These are phyloP conservation scores for Eumacrocentrus americanus DNA, from an alignment of 2,888 invertebrate genomes.

Conservation along the genomic window DNA sequence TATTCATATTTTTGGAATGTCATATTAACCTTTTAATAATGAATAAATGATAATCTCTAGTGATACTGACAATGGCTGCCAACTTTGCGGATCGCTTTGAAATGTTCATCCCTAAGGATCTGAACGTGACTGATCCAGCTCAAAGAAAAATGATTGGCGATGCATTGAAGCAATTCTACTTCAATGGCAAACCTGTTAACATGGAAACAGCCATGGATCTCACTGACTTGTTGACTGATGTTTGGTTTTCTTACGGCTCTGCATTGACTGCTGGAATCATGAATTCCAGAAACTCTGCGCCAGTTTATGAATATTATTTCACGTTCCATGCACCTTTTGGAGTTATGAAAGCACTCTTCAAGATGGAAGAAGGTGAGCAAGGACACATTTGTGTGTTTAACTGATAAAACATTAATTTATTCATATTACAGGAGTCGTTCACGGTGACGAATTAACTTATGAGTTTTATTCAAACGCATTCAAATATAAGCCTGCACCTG, in stretches of 20 bases:
- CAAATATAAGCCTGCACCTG: constrained; percentile 54
- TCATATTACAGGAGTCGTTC: constrained; percentile 60
- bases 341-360: constrained; percentile 46
- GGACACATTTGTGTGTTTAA: not conserved
- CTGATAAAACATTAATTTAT: not conserved
- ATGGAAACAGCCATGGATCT: constrained; percentile 38
- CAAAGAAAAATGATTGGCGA: constrained; percentile 40
- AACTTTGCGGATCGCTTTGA: constrained; percentile 50
- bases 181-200: constrained; percentile 47
- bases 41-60: constrained; percentile 31
- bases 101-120: constrained; percentile 47
- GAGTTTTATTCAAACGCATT: constrained; percentile 59
- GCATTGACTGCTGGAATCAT: constrained; percentile 46
- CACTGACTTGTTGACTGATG: constrained; percentile 38
- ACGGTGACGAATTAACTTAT: constrained; percentile 64
- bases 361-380: constrained; percentile 42
- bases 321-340: constrained; percentile 46
- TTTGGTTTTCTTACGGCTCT: constrained; percentile 39
- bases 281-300: constrained; percentile 43
- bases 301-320: constrained; percentile 52
- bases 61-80: constrained; percentile 42
- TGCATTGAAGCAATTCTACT: constrained; percentile 48
- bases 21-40: not conserved
- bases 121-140: constrained; percentile 49
- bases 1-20: constrained; percentile 1